These are phyloP conservation scores for Drosophila demipolita DNA, from an alignment of 2,888 invertebrate species.

Conservation along the genomic window DNA sequence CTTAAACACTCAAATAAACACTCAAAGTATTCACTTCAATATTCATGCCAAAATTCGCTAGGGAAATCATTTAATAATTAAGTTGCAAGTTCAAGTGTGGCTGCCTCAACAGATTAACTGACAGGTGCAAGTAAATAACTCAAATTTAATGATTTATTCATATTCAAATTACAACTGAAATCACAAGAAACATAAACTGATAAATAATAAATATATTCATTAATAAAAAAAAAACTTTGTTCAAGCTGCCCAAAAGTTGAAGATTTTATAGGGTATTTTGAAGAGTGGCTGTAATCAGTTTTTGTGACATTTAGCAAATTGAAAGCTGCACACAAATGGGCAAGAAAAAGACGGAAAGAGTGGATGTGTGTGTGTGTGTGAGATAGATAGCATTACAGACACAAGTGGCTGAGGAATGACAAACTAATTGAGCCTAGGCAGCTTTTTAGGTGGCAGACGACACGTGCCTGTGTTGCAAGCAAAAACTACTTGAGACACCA, in stretches of 20 bases:
- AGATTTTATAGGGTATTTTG: conserved; percentile 28
- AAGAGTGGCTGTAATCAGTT: background rate
- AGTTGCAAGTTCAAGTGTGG: background rate
- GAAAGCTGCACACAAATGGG: conserved; percentile 59
- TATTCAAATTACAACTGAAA: background rate
- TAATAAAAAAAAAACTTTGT: background rate
- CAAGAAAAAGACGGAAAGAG: conserved; percentile 20
- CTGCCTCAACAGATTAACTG: background rate
- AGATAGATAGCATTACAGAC: conserved; percentile 14
- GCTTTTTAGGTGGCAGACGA: conserved; percentile 30
- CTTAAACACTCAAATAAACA: background rate
- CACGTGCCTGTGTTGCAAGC: conserved; percentile 56
- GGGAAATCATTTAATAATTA: background rate
- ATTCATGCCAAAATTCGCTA: background rate
- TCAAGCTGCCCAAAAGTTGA: background rate
- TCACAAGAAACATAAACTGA: background rate
- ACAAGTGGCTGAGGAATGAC: conserved; percentile 60
- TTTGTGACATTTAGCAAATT: conserved; percentile 62
- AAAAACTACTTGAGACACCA: conserved; percentile 59
- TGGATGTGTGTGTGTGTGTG: background rate
- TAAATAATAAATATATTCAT: background rate
- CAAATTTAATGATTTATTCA: background rate
- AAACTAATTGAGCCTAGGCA: conserved; percentile 62
- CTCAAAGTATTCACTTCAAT: background rate
- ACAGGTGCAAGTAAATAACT: background rate